Percentiles rank a stretch among this genome's conserved stretches.
Evolutionary conservation across 1,140 invertebrate species (phyloP).

Genomic region (Physella acuta): DNA sequence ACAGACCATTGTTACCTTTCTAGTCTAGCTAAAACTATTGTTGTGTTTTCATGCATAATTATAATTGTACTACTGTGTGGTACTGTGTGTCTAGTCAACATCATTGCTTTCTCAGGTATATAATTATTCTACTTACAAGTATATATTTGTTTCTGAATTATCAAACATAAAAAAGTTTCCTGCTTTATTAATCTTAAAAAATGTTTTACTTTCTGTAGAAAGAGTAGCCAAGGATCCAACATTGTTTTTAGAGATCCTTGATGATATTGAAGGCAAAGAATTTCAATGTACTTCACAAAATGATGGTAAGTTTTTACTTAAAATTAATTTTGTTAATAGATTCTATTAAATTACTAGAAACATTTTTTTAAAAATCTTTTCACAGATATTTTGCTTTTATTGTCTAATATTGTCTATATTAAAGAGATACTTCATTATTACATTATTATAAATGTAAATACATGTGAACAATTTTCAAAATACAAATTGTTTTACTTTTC

Average conservation of each 20-base stretch:
- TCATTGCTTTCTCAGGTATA: too few species aligned
- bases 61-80: too few species aligned
- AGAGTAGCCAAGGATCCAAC: background rate
- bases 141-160: too few species aligned
- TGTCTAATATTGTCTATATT: background rate
- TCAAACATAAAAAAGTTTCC: too few species aligned
- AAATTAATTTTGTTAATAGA: background rate
- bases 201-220: too few species aligned
- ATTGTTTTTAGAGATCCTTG: background rate
- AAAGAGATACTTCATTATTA: background rate
- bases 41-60: background rate
- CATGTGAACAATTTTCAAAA: background rate
- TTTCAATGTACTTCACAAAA: background rate
- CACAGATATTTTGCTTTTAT: background rate
- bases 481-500: background rate
- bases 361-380: background rate
- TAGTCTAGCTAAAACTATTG: background rate
- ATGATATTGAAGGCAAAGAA: constrained; percentile 1
- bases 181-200: too few species aligned
- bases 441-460: background rate
- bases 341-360: background rate
- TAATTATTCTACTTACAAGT: too few species aligned
- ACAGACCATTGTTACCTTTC: too few species aligned
- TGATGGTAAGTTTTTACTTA: background rate
- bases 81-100: too few species aligned